phyloP scores from a whole-genome alignment of 1,140 invertebrate species.

The Zaprionus tsacasi region DNA sequence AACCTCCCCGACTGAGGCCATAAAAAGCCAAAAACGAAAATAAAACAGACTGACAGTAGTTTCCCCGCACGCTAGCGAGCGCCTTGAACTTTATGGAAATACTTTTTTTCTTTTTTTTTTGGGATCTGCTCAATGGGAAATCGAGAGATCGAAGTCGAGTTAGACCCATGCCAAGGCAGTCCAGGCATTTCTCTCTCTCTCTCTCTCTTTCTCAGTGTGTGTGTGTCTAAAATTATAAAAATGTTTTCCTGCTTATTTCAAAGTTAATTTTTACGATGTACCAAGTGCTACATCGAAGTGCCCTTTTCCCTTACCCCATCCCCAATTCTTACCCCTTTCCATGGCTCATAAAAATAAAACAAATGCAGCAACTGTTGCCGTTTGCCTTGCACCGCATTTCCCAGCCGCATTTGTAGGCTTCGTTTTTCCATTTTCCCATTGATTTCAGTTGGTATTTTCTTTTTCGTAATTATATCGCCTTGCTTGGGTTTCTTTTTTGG shows the following conservation, averaged over 20 bases:
- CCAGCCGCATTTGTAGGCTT: background rate
- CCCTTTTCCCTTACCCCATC: slow-evolving; percentile 1
- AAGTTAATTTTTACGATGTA: slow-evolving; percentile 65
- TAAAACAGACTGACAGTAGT: slow-evolving; percentile 65
- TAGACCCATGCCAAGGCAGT: slow-evolving; percentile 57
- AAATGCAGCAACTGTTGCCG: slow-evolving; percentile 45
- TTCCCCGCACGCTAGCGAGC: slow-evolving; percentile 57
- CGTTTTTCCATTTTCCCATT: slow-evolving; percentile 25
- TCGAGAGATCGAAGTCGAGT: background rate
- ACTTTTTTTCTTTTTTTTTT: slow-evolving; percentile 32
- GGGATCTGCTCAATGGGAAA: slow-evolving; percentile 14
- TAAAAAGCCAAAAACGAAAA: slow-evolving; percentile 68
- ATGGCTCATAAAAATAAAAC: slow-evolving; percentile 55
- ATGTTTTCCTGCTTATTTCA: slow-evolving; percentile 51
- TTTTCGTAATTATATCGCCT: slow-evolving; percentile 4
- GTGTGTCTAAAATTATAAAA: slow-evolving; percentile 73
- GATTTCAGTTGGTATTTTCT: slow-evolving; percentile 48
- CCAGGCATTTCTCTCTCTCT: slow-evolving; percentile 3
- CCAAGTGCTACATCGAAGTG: slow-evolving; percentile 59
- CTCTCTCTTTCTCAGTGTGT: background rate
- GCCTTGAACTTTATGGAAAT: slow-evolving; percentile 72
- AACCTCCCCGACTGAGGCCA: slow-evolving; percentile 32
- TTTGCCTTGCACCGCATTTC: background rate
- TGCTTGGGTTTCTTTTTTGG: slow-evolving; percentile 25
- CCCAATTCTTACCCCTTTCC: slow-evolving; percentile 2